Conservation (phyloP, 2,888 invertebrate species). For the Eupithecia vulgata region DNA sequence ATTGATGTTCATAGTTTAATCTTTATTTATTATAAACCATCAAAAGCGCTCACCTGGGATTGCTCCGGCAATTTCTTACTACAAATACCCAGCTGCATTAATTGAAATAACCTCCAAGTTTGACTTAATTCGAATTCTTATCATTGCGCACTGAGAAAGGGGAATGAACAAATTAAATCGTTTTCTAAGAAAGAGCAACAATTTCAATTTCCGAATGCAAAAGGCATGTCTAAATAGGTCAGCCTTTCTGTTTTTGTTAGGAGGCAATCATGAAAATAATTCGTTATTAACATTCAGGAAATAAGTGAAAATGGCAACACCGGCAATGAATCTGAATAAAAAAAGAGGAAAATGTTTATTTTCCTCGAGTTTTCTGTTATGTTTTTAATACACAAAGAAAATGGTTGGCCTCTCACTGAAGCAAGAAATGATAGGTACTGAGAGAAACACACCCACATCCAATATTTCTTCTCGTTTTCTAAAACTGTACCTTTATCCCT, state of each 20-base stretch:
- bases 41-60: background rate
- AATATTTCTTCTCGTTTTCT: background rate
- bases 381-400: conserved; percentile 16
- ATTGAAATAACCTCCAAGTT: conserved; percentile 41
- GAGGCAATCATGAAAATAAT: conserved; percentile 26
- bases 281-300: conserved; percentile 32
- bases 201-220: conserved; percentile 42
- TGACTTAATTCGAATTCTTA: conserved; percentile 45
- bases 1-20: background rate
- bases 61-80: background rate
- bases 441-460: background rate
- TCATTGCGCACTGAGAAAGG: conserved; percentile 33
- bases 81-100: conserved; percentile 10
- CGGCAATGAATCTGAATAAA: conserved; percentile 12
- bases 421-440: background rate
- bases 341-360: conserved; percentile 10
- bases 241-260: conserved; percentile 34
- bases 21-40: background rate
- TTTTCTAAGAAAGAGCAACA: conserved; percentile 37
- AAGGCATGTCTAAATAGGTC: conserved; percentile 40
- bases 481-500: background rate
- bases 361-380: conserved; percentile 11
- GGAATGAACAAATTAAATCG: conserved; percentile 30
- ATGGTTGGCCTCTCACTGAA: background rate
- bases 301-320: conserved; percentile 13